Conservation (phyloP, 1,140 invertebrate genomes). For the Drosophila pallidifrons region DNA sequence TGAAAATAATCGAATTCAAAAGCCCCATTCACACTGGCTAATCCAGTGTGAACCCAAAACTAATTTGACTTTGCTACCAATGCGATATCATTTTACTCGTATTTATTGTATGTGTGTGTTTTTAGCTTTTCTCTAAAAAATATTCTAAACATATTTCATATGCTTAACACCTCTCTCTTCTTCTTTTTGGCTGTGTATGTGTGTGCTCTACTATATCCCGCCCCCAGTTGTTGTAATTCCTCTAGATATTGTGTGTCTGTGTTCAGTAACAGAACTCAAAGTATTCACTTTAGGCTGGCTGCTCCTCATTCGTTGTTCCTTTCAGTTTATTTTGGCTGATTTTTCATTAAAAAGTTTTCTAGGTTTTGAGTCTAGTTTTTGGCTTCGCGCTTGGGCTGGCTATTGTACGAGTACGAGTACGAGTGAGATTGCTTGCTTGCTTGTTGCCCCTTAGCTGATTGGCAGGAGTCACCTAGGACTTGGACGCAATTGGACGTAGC, state of each 20-base stretch:
- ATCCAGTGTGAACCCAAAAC: conserved; percentile 26
- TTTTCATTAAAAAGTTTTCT: conserved; percentile 1
- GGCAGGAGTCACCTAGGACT: conserved; percentile 64
- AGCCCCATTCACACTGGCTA: conserved; percentile 42
- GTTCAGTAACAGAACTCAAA: conserved; percentile 3
- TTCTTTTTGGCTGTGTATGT: conserved; percentile 50
- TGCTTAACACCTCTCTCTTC: conserved; percentile 13
- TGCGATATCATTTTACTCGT: conserved; percentile 13
- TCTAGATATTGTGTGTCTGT: neutral
- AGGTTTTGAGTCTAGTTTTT: conserved; percentile 35
- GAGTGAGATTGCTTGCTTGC: conserved; percentile 8
- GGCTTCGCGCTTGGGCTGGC: conserved; percentile 37
- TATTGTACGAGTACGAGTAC: conserved; percentile 12
- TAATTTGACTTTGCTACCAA: conserved; percentile 53
- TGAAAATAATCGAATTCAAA: conserved; percentile 44
- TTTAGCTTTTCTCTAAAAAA: conserved; percentile 17
- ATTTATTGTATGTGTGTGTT: neutral
- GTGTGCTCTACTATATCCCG: conserved; percentile 9
- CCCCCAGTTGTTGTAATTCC: conserved; percentile 7
- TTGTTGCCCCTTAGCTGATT: conserved; percentile 28
- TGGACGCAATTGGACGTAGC: conserved; percentile 71
- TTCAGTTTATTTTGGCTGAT: conserved; percentile 19
- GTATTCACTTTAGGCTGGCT: neutral
- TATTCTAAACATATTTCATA: conserved; percentile 34
- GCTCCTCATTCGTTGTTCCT: conserved; percentile 40